These are phyloP conservation scores for Mesembrinibis cayennensis DNA, from an alignment of 2,113 vertebrate species.

Conservation along the genomic window DNA sequence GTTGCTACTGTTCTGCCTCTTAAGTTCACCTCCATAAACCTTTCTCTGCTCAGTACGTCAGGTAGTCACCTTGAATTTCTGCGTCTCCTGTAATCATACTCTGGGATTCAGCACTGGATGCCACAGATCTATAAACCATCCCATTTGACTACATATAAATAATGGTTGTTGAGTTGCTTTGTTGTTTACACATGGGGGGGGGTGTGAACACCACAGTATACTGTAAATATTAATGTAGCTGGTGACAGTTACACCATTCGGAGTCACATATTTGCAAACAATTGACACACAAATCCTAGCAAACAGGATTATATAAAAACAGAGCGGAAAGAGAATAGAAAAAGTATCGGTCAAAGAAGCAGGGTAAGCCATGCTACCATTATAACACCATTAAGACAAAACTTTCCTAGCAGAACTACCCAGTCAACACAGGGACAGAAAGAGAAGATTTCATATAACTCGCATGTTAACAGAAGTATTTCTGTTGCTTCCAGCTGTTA, in stretches of 20 bases:
- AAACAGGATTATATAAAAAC: not conserved
- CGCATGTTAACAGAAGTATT: not conserved
- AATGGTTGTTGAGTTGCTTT: not conserved
- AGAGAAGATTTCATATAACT: not conserved
- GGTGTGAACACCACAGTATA: not conserved
- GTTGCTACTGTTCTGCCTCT: not conserved
- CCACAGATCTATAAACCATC: not conserved
- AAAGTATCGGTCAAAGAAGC: not conserved
- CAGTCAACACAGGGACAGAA: not conserved
- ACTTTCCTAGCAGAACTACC: not conserved
- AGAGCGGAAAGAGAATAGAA: not conserved
- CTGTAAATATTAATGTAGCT: not conserved
- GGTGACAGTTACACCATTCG: not conserved
- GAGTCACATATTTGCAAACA: not conserved
- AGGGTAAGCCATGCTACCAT: not conserved
- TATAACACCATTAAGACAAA: not conserved
- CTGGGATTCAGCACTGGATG: not conserved
- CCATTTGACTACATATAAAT: not conserved
- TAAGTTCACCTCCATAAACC: not conserved
- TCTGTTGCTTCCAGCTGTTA: not conserved
- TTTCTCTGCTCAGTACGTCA: not conserved
- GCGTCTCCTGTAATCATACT: not conserved
- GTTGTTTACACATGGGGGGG: not conserved
- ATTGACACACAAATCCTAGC: not conserved
- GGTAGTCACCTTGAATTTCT: not conserved